phyloP scores from a whole-genome alignment of 2,888 invertebrate genomes.

The Drosophila kanekoi region DNA sequence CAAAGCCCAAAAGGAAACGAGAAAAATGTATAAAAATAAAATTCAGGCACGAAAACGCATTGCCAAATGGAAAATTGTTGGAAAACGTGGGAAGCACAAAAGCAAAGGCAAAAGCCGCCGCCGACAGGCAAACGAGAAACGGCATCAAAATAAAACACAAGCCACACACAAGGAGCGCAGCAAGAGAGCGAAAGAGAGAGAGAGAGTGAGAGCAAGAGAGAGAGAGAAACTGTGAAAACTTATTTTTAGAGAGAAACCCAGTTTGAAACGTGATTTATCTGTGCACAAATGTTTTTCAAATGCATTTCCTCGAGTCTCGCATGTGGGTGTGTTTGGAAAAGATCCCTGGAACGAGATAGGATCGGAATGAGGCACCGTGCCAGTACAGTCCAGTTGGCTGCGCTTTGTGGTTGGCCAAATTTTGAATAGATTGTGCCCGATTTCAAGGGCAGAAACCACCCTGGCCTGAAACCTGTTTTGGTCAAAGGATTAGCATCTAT shows the following conservation, averaged over 20 bases:
- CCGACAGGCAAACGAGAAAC: constrained; percentile 40
- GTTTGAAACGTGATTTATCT: constrained; percentile 65
- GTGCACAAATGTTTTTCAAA: constrained; percentile 57
- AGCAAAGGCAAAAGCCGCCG: constrained; percentile 64
- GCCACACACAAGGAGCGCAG: constrained; percentile 15
- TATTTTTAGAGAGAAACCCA: constrained; percentile 66
- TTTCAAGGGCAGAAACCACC: constrained; percentile 63
- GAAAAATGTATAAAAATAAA: constrained; percentile 50
- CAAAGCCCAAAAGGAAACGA: constrained; percentile 69
- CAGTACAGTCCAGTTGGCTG: constrained; percentile 63
- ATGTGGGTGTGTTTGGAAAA: constrained; percentile 54
- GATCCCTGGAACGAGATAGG: constrained; percentile 28
- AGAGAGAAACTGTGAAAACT: constrained; percentile 47
- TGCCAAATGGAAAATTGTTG: constrained; percentile 51
- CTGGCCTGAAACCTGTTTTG: constrained; percentile 63
- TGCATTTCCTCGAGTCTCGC: constrained; percentile 23
- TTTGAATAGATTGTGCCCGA: constrained; percentile 30
- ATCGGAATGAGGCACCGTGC: constrained; percentile 4
- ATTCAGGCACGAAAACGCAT: constrained; percentile 45
- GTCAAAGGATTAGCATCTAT: constrained; percentile 62
- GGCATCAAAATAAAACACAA: constrained; percentile 38
- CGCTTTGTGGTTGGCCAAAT: constrained; percentile 67
- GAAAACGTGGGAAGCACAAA: constrained; percentile 73
- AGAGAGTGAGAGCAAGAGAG: not conserved
- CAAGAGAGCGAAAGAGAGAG: constrained; percentile 4